A percentile compares a stretch with the other conserved stretches of the same genome.
These are phyloP conservation scores for Isichthys henryi DNA, from an alignment of 2,113 vertebrate genomes.

Conservation along the genomic window DNA sequence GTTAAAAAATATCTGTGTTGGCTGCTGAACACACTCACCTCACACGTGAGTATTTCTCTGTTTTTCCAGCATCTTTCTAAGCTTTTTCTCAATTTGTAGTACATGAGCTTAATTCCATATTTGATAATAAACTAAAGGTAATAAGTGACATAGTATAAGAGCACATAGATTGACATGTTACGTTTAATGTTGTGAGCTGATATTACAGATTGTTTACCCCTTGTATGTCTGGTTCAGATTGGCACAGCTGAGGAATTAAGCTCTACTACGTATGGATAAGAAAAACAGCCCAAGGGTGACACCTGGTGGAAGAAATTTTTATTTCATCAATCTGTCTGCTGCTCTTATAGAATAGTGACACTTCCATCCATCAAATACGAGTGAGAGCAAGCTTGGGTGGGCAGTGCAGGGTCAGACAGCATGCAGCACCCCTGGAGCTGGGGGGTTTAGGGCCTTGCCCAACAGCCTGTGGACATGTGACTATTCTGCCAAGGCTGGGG, in stretches of 20 bases:
- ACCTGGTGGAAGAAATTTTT: constrained; percentile 1
- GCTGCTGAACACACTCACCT: constrained; percentile 57
- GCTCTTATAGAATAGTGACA: neutral
- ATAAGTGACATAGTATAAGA: neutral
- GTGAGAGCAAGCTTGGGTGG: neutral
- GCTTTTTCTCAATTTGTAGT: constrained; percentile 28
- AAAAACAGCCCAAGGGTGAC: constrained; percentile 26
- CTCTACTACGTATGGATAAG: neutral
- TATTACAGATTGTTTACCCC: neutral
- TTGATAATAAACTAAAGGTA: neutral
- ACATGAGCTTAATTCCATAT: neutral
- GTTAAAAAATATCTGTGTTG: neutral
- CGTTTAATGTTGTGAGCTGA: neutral
- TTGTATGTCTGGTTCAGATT: neutral
- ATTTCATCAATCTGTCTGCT: neutral
- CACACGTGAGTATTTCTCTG: constrained; percentile 57
- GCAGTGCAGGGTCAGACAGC: neutral
- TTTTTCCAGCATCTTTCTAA: constrained; percentile 44
- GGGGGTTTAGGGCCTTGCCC: neutral
- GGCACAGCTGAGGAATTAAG: neutral
- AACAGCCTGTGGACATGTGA: neutral
- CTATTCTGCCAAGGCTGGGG: neutral
- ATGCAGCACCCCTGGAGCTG: neutral
- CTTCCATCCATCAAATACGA: neutral
- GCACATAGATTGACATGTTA: neutral